Evolutionary conservation across 1,140 invertebrate genomes (phyloP).

Genomic region (Megalopta genalis): DNA sequence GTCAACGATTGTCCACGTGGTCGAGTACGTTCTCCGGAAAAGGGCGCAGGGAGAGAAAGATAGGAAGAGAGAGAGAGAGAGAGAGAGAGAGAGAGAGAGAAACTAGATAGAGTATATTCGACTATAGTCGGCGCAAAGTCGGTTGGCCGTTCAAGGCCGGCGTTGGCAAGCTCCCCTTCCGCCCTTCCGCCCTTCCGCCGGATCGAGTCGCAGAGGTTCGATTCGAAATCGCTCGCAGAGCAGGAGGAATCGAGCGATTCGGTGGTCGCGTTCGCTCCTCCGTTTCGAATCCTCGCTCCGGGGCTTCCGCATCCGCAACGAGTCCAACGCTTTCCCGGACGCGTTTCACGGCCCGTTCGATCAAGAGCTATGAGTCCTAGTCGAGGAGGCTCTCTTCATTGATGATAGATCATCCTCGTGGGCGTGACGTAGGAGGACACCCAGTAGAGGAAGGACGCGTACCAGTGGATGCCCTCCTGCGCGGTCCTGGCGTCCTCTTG

Average conservation of each 20-base stretch:
- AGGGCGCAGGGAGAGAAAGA: too few relatives aligned
- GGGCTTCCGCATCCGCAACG: not conserved
- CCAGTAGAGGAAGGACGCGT: constrained; percentile 88
- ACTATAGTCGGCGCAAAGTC: not conserved
- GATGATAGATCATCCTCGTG: constrained; percentile 68
- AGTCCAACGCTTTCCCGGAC: constrained; percentile 4
- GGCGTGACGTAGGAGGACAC: constrained; percentile 87
- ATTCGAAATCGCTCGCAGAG: too few relatives aligned
- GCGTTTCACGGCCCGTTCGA: constrained; percentile 36
- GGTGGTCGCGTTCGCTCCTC: not conserved
- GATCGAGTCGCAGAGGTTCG: too few relatives aligned
- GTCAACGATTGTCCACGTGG: constrained; percentile 16
- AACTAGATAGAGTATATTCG: constrained; percentile 5
- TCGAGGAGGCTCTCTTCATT: constrained; percentile 18
- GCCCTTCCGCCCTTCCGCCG: too few relatives aligned
- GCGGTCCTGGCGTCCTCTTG: constrained; percentile 11
- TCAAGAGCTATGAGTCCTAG: too few relatives aligned
- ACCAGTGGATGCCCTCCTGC: constrained; percentile 90
- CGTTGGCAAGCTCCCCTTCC: not conserved
- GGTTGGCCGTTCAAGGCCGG: not conserved
- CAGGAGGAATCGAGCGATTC: not conserved
- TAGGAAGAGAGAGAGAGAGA: not conserved
- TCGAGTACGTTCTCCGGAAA: constrained; percentile 20
- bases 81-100: not conserved
- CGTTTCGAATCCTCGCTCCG: not conserved